Evolutionary conservation across 2,113 vertebrate genomes (phyloP).

Genomic region (Caranx ignobilis): DNA sequence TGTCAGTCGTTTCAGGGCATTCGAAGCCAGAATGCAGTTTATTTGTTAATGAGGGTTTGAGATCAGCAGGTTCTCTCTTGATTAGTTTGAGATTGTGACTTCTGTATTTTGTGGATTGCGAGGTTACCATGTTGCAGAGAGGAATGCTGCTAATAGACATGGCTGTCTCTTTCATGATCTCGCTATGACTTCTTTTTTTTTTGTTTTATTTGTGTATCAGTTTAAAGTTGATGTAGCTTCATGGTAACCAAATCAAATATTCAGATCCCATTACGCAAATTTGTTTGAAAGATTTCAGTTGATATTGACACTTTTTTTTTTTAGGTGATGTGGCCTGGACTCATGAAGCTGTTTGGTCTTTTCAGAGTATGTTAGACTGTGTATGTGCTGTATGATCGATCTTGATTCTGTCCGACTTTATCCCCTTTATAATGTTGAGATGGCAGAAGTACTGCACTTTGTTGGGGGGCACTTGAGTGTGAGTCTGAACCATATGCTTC

Average conservation of each 20-base stretch:
- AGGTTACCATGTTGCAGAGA: conserved; percentile 22
- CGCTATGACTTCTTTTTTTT: background rate
- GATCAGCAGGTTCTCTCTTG: conserved; percentile 22
- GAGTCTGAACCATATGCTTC: conserved; percentile 32
- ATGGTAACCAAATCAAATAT: conserved; percentile 21
- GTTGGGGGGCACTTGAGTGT: conserved; percentile 28
- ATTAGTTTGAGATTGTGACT: conserved; percentile 23
- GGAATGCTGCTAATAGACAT: conserved; percentile 19
- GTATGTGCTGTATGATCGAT: conserved; percentile 15
- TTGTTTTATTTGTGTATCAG: conserved; percentile 26
- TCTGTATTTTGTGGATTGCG: conserved; percentile 31
- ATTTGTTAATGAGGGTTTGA: conserved; percentile 11
- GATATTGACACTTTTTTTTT: conserved; percentile 14
- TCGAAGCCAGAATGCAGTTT: conserved; percentile 22
- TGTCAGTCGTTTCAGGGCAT: conserved; percentile 19
- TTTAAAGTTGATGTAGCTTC: conserved; percentile 38
- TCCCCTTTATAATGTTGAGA: conserved; percentile 15
- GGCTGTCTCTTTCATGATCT: conserved; percentile 22
- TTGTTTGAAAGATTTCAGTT: conserved; percentile 23
- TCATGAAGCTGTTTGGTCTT: conserved; percentile 3
- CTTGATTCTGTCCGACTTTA: conserved; percentile 22
- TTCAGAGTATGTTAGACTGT: conserved; percentile 23
- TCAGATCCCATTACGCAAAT: background rate
- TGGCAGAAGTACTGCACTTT: conserved; percentile 45
- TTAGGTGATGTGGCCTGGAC: conserved; percentile 17